These are phyloP conservation scores for Tapirus terrestris DNA, from an alignment of 2,113 vertebrate species.

Conservation along the genomic window DNA sequence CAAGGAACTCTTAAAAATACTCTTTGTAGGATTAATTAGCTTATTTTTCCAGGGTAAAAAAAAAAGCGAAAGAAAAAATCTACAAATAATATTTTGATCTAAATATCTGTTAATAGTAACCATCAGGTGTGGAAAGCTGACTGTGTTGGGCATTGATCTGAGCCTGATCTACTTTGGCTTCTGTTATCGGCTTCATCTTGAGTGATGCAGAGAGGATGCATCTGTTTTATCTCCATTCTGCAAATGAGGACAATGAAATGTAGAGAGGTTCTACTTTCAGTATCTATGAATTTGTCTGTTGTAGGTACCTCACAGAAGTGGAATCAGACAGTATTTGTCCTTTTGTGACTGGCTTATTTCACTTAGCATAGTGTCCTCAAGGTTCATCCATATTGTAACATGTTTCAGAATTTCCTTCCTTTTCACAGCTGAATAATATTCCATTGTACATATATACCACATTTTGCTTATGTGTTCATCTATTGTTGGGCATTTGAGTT, in stretches of 20 bases:
- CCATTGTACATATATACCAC: accelerated
- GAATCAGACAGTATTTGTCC: background rate
- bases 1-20: background rate
- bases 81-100: background rate
- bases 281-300: background rate
- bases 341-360: background rate
- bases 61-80: background rate
- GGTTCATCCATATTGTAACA: background rate
- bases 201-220: background rate
- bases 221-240: background rate
- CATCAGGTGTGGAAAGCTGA: background rate
- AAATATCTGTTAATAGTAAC: background rate
- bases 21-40: background rate
- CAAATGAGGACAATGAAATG: background rate
- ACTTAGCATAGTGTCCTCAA: background rate
- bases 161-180: too few relatives aligned
- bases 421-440: background rate
- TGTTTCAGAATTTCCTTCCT: background rate
- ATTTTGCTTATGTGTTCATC: background rate
- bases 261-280: background rate
- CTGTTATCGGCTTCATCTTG: background rate
- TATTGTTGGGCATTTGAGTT: background rate
- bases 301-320: background rate
- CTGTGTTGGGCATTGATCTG: background rate
- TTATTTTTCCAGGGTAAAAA: background rate